Conservation (phyloP, 2,888 invertebrate species). For the Branchipolynoe longqiensis region DNA sequence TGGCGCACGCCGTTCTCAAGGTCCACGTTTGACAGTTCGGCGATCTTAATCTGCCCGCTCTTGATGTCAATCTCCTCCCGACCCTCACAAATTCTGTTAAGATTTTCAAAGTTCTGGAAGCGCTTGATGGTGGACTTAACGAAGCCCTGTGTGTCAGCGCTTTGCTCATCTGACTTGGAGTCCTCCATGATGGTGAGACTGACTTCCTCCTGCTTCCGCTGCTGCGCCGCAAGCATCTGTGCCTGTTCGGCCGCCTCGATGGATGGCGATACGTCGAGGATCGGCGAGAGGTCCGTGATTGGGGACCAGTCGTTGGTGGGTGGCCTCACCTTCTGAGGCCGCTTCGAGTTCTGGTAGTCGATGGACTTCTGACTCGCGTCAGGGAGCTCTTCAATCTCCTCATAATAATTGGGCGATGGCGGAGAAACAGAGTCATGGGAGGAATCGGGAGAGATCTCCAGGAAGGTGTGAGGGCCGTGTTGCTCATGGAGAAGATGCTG, state of each 20-base stretch:
- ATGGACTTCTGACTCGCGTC: constrained; percentile 79
- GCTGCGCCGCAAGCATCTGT: constrained; percentile 78
- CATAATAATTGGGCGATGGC: constrained; percentile 66
- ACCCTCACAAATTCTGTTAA: constrained; percentile 53
- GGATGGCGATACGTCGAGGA: constrained; percentile 82
- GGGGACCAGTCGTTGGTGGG: constrained; percentile 82
- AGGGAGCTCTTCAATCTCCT: constrained; percentile 73
- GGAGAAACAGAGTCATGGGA: constrained; percentile 65
- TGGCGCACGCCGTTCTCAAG: neutral
- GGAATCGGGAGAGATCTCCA: constrained; percentile 73
- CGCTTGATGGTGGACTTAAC: constrained; percentile 49
- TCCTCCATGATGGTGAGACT: neutral
- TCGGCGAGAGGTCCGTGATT: constrained; percentile 82
- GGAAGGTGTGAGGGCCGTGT: constrained; percentile 66
- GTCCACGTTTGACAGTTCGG: constrained; percentile 13
- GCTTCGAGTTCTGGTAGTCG: constrained; percentile 78
- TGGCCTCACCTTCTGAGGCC: constrained; percentile 75
- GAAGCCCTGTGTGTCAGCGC: constrained; percentile 3
- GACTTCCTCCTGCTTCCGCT: constrained; percentile 1
- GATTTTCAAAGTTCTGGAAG: constrained; percentile 53
- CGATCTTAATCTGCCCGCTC: constrained; percentile 33
- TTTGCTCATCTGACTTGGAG: neutral
- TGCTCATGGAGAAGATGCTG: constrained; percentile 61
- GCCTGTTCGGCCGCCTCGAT: constrained; percentile 81
- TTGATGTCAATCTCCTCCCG: constrained; percentile 56